Evolutionary conservation across 2,888 invertebrate species (phyloP), one percentile per base, ranked within the genome.

Genomic region (Polymixis flavicincta): DNA sequence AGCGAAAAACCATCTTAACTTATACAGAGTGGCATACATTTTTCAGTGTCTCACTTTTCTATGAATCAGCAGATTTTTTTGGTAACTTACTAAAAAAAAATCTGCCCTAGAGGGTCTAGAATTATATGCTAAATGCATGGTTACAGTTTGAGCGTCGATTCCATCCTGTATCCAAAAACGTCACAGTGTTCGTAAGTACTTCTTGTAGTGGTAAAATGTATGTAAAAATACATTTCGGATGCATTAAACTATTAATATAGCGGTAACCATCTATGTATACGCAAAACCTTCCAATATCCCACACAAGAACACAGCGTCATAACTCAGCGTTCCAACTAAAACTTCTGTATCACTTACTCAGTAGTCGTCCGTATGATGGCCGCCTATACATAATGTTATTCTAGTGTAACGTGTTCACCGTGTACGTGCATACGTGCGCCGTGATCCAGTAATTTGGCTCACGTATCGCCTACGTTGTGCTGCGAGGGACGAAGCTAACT

Each of bases 401-500:
- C 61, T 71, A 50, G 55, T 37, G 50, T 50, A n/a, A 42, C 19
- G 55, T 45, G 54, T 28, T 11, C 32, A n/a, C 32, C 45, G 25
- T 37, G 59, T 54, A 82, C 63, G 52, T 67, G 67, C 64, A 55
- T 57, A 79, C 64, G 74, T 68, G 73, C 52, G 28, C 57, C 57
- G 70, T 76, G 83, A 85, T 78, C 77, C 77, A 78, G 87, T 89
- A 90, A 90, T 90, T 91, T 91, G 89, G 89, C 89, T 83, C 92
- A 92, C 92, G 92, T 92, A 90, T 81, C 86, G 90, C 90, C 88
- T 75, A 83, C 89, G 88, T 87, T 80, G 88, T 84, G 85, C 67
- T 91, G 89, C 88, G 88, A 90, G 87, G 74, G 59, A 59, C 61
- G 54, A 66, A 73, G 66, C 68, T 68, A 74, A 57, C 67, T 61